Evolutionary conservation across 2,888 invertebrate species (phyloP), one percentile per base, ranked within the genome.

Genomic region (Linyphia triangularis): DNA sequence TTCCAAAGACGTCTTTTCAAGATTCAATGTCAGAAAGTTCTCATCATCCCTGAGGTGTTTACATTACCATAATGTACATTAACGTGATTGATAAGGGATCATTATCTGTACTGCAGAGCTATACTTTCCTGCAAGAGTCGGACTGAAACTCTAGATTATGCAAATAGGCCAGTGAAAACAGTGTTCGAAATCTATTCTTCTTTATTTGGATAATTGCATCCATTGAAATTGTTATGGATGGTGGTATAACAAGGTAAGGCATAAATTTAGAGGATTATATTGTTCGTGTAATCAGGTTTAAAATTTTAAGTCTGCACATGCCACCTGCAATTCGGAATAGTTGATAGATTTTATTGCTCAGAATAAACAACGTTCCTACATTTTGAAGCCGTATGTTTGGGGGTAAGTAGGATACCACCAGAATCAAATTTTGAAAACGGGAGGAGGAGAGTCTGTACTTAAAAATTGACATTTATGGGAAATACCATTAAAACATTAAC

Each of bases 31-130:
- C 75, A 75, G 30, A 61, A 75, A 75, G 30, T 37, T 63, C 51
- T 37, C 37, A 40, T 40, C 61, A 77, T 37, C 63, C 77, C 37
- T 13, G 24, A 16, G 77, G 77, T 33, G 22, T 63, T 24, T 37
- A 2, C 40, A 77, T 77, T 77, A 77, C 59, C 77, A 77, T 77
- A 77, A 77, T 61, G 61, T 59, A 40, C 77, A 77, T 77, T 77
- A 77, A 59, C 77, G n/a, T 77, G 77, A 77, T 77, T 13, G 77
- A 77, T 77, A 40, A 63, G 77, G 26, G 63, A 30, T 77, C 61
- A 77, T 77, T 77, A 77, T 16, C n/a, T 24, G 13, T 16, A 16
- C 24, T 22, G 19, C 37, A 63, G 63, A 77, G 22, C 61, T 77
- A 77, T 59, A 77, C 40, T 77, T 77, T 77, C 16, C 77, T 63